Conservation (phyloP, 2,797 vertebrate genomes). For the Macropodus opercularis region DNA sequence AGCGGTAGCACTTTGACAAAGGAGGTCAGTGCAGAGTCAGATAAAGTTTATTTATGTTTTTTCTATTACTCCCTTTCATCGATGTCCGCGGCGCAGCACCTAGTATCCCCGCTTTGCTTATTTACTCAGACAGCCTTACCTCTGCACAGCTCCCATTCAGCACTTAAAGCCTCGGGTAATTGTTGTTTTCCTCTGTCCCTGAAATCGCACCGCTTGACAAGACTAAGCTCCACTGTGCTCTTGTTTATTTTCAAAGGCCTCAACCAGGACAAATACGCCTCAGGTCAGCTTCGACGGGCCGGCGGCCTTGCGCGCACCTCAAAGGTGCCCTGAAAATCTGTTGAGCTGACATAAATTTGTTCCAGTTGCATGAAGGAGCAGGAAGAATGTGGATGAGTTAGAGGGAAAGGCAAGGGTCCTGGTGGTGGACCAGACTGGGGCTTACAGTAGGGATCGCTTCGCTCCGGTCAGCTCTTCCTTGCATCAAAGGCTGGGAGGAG, state of each 20-base stretch:
- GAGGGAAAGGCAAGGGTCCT: conserved; percentile 58
- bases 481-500: conserved; percentile 81
- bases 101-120: conserved; percentile 72
- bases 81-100: conserved; percentile 55
- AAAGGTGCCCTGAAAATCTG: conserved; percentile 73
- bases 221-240: conserved; percentile 75
- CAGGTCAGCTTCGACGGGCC: conserved; percentile 72
- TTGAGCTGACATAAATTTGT: conserved; percentile 80
- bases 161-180: conserved; percentile 75
- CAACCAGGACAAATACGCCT: conserved; percentile 78
- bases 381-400: conserved; percentile 71
- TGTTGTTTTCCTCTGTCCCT: conserved; percentile 77
- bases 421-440: conserved; percentile 69
- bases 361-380: conserved; percentile 75
- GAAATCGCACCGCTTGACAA: conserved; percentile 70
- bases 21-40: conserved; percentile 71
- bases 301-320: conserved; percentile 65
- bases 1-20: conserved; percentile 64
- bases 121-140: conserved; percentile 70
- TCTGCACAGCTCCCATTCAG: conserved; percentile 73
- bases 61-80: conserved; percentile 70
- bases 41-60: conserved; percentile 75
- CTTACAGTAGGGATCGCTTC: conserved; percentile 78
- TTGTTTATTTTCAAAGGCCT: conserved; percentile 83
- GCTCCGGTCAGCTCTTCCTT: conserved; percentile 72